Evolutionary conservation across 2,888 invertebrate species (phyloP), one percentile per base, ranked within the genome.

Genomic region (Drosophila anomelani): DNA sequence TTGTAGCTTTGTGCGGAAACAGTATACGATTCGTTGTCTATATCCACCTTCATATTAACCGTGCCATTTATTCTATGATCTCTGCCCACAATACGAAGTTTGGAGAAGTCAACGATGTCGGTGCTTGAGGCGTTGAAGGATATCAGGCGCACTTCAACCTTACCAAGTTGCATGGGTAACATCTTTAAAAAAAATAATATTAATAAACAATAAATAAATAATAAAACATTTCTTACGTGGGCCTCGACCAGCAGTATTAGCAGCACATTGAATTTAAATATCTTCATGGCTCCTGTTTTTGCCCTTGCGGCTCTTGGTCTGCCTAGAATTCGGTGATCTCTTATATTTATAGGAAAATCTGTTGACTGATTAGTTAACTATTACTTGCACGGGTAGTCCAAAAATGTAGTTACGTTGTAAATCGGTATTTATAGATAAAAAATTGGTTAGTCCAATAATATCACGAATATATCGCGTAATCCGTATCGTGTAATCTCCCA

Each of bases 51-150:
- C 15, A 44, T 13, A 1, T 44, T 7, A 8, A 23, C 23, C 13
- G 44, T 44, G 44, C 44, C 44, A 13, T 44, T 44, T 4, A 44
- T 13, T 23, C 44, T 44, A 23, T 44, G 44, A 23, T 44, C 44
- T 23, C 44, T 7, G 13, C 44, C 44, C 7, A 44, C 44, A 23
- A 44, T 44, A 8, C 44, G 44, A 23, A 44, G 44, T 23, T 44
- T 44, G 7, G 23, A 23, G 3, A 44, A 8, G 44, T 44, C 44
- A 15, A 13, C 23, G 13, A 44, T 23, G 15, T 44, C 44, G 7
- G 44, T 23, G 44, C 44, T 44, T 44, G 44, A 44, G 23, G 44
- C 44, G 15, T 44, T 44, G 13, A 44, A 44, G 23, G 44, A 44
- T 44, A 44, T 23, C 8, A 44, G 1, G 1, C 44, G 44, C 13